Evolutionary conservation across 1,140 invertebrate genomes (phyloP).

Genomic region (Drosophila rhopaloa): DNA sequence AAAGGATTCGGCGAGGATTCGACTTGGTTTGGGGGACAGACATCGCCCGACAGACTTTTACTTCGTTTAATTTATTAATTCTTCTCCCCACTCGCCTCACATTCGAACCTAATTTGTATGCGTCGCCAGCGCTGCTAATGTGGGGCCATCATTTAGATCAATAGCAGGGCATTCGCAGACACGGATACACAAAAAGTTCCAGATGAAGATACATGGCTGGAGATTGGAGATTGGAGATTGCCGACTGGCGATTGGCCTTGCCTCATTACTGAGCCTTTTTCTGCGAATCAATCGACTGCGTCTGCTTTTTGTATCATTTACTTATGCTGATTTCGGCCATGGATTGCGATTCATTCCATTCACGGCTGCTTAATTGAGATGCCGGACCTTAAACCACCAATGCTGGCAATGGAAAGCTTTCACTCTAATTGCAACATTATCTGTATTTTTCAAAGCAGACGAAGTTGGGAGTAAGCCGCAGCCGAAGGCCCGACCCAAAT

Average conservation of each 20-base stretch:
- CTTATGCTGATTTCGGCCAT: constrained; percentile 68
- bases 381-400: constrained; percentile 27
- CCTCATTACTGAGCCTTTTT: constrained; percentile 40
- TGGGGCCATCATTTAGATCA: constrained; percentile 80
- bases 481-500: constrained; percentile 31
- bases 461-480: constrained; percentile 30
- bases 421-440: constrained; percentile 77
- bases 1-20: background rate
- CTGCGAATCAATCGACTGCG: constrained; percentile 63
- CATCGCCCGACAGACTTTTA: constrained; percentile 46
- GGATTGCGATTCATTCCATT: constrained; percentile 36
- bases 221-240: too few species aligned
- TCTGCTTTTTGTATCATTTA: constrained; percentile 56
- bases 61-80: constrained; percentile 81
- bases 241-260: constrained; percentile 27
- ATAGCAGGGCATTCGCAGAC: constrained; percentile 50
- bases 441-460: constrained; percentile 35
- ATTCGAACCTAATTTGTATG: constrained; percentile 70
- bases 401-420: constrained; percentile 60
- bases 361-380: constrained; percentile 68
- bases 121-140: constrained; percentile 74
- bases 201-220: constrained; percentile 27
- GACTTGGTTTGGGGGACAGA: constrained; percentile 5
- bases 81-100: constrained; percentile 40
- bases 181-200: constrained; percentile 27